Conservation (phyloP, 2,113 vertebrate genomes). For the Colinus virginianus region DNA sequence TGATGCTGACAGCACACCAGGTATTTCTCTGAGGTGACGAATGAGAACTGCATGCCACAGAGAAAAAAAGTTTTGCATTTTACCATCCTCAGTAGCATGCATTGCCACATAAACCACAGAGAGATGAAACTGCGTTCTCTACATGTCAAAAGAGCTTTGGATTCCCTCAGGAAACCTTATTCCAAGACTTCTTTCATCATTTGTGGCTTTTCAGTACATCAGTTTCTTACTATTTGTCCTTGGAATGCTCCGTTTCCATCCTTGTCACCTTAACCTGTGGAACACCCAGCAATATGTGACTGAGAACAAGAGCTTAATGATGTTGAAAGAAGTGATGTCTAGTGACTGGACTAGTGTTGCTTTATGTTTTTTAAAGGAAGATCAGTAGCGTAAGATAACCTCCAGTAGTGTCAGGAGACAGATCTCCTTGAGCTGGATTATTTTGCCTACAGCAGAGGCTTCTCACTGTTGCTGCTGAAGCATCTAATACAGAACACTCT, state of each 20-base stretch:
- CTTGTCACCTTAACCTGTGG: not conserved
- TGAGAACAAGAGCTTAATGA: not conserved
- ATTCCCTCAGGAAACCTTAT: not conserved
- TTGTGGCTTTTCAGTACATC: not conserved
- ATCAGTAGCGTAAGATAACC: not conserved
- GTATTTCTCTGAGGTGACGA: rapidly evolving
- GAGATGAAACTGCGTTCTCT: not conserved
- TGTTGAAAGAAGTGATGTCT: not conserved
- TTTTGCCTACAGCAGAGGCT: not conserved
- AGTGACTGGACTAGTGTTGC: rapidly evolving
- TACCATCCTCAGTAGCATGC: not conserved
- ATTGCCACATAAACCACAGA: not conserved
- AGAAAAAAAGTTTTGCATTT: not conserved
- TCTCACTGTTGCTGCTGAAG: not conserved
- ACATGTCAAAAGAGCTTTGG: not conserved
- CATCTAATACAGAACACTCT: not conserved
- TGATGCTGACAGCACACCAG: not conserved
- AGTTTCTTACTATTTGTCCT: not conserved
- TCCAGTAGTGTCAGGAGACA: not conserved
- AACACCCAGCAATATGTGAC: not conserved
- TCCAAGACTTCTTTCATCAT: not conserved
- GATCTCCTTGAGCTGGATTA: not conserved
- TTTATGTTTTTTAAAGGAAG: not conserved
- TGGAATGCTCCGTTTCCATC: not conserved
- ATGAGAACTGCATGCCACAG: not conserved